Base-by-base conservation (phyloP, 2,797 vertebrate genomes). In the Lerista edwardsae region DNA sequence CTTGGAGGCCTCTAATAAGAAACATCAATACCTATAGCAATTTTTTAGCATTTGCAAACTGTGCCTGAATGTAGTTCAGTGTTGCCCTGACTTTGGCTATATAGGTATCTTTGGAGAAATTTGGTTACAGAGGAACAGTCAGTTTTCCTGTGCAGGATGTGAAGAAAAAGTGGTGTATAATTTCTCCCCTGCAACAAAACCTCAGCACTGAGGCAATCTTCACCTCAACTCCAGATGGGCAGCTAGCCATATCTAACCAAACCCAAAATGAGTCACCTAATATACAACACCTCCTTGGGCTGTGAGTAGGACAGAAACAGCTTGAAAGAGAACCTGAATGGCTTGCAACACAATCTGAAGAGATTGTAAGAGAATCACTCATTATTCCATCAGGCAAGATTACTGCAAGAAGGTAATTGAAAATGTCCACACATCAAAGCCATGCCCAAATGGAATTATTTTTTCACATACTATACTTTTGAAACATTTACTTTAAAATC, bases 241-340 rank as follows among this genome's bases (percentile, higher is more conserved):
- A 86, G 34, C 17, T 36, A 76, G 65, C 82, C 34, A 19, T 25
- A 64, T 71, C 74, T 82, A 61, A 77, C 79, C 31, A 82, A 82
- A 86, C 19, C 65, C 72, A 77, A 6, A 75, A 31, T 51, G 79
- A 77, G 55, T 86, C 65, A 76, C 73, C 57, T 12, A 69, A n/a
- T 51, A 55, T 19, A 36, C 51, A 69, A 86, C 65, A 29, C 65
- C 73, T 69, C 69, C 65, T 75, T 34, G 17, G n/a, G 25, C 55
- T 36, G 41, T n/a, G 47, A 47, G 81, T 47, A 79, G 34, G 59
- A 79, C 51, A 27, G 51, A 1, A 75, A 81, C n/a, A 81, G 31
- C 31, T 36, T 71, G 76, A 76, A 47, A n/a, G 79, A 79, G 36
- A 75, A 86, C 51, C 39, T 69, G 64, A 69, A 81, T 51, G 57